These are phyloP conservation scores for Leptopilina clavipes DNA, from an alignment of 1,140 invertebrate species.

Conservation along the genomic window DNA sequence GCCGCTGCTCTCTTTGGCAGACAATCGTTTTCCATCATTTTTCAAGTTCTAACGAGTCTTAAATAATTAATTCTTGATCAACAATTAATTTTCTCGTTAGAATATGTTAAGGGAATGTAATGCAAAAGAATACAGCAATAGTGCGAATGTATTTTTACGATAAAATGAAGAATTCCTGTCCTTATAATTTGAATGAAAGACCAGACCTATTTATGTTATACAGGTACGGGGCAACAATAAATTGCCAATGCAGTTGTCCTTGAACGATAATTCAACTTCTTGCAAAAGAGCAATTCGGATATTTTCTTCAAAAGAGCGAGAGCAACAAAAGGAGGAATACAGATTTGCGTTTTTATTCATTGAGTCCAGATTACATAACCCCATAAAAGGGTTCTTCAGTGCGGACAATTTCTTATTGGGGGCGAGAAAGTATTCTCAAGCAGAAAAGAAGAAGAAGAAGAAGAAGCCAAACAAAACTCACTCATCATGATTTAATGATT, in stretches of 20 bases:
- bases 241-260: not conserved
- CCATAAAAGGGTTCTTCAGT: slow-evolving; percentile 38
- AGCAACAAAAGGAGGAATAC: slow-evolving; percentile 18
- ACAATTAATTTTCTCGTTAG: no score
- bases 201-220: not conserved
- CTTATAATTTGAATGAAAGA: not conserved
- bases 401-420: slow-evolving; percentile 39
- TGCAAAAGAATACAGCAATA: no score
- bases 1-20: no score
- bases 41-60: no score
- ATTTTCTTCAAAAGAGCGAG: not conserved
- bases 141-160: no score
- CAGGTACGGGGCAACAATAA: not conserved
- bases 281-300: not conserved
- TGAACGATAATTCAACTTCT: no score
- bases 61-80: no score
- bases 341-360: slow-evolving; percentile 31
- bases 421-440: slow-evolving; percentile 36
- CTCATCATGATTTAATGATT: slow-evolving; percentile 65
- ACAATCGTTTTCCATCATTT: no score
- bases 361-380: slow-evolving; percentile 28
- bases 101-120: no score
- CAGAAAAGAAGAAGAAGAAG: not conserved
- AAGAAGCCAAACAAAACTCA: slow-evolving; percentile 44
- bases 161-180: no score